Percentiles rank a stretch among this genome's conserved stretches.
Evolutionary conservation across 35 echinoderm and acorn worm genomes (phyloP).

Genomic region (Holothuria glaberrima): DNA sequence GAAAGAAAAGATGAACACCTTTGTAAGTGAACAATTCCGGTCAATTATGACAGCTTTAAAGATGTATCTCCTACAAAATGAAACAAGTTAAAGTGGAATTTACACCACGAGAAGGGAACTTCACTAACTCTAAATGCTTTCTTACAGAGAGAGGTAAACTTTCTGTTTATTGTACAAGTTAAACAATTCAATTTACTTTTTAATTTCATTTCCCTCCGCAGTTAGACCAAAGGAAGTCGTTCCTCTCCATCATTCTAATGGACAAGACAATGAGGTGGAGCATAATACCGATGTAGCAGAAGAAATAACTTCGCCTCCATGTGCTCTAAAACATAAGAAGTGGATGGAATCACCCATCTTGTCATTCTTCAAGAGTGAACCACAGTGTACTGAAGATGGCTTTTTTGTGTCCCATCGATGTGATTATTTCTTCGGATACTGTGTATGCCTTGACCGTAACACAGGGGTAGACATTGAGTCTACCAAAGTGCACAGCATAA

Average conservation of each 20-base stretch:
- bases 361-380: neutral
- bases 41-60: too few species aligned
- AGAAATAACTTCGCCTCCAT: neutral
- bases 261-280: neutral
- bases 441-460: conserved; percentile 19
- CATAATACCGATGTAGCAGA: neutral
- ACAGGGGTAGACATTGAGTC: conserved; percentile 1
- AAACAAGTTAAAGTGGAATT: too few species aligned
- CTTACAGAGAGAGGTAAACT: too few species aligned
- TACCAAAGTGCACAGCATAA: neutral
- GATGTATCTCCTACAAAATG: too few species aligned
- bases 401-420: neutral
- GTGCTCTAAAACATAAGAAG: neutral
- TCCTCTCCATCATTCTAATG: neutral
- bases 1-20: neutral
- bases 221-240: neutral
- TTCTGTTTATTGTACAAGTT: too few species aligned
- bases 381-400: neutral
- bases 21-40: neutral
- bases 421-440: neutral
- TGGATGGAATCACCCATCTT: neutral
- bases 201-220: too few species aligned
- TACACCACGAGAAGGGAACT: too few species aligned
- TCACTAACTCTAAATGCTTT: too few species aligned
- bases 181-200: too few species aligned